Base-by-base conservation (phyloP, 2,113 vertebrate species). In the Nanger granti region DNA sequence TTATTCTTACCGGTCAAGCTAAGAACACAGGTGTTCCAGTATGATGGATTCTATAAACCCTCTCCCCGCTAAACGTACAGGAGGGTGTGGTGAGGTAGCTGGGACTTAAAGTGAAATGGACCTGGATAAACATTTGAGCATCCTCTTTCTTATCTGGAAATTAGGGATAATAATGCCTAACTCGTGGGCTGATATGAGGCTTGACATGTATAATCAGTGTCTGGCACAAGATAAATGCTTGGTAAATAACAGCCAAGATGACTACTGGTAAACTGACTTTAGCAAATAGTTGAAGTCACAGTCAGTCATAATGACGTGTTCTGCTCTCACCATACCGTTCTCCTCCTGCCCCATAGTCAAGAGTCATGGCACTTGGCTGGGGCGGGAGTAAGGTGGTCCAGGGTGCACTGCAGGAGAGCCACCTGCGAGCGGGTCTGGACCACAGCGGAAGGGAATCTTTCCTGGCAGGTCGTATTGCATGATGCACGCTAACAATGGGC, bases 381-480 rank as follows among this genome's bases (percentile, higher is more conserved):
- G 34, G 44, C 24, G 8, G 54, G 10, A 31, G 31, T 18, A 26
- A 8, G 7, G 14, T 2, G 0, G 5, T 17, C 55, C 13, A 8
- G 26, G 57, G 3, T 5, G 17, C 31, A 12, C 34, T 4, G 2
- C 4, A 0, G 2, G 13, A 3, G 44, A 37, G 34, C n/a, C 5
- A 2, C 13, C 4, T 0, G 3, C 0, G 1, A 14, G 15, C 0
- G 1, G 83, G 59, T 11, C 80, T 18, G 26, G 15, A 29, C n/a
- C 7, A 13, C 8, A 0, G 14, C 2, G 1, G 0, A 0, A 11
- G 8, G 28, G 13, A 9, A 2, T 10, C 10, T 29, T 87, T 34
- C n/a, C 79, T 44, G 57, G 24, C 3, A 15, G 34, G 20, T 13
- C 0, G 0, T 41, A 93, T 29, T 4, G 59, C 26, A 4, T 15